Base-by-base conservation (phyloP, 2,888 invertebrate genomes). In the Schrankia costaestrigalis region DNA sequence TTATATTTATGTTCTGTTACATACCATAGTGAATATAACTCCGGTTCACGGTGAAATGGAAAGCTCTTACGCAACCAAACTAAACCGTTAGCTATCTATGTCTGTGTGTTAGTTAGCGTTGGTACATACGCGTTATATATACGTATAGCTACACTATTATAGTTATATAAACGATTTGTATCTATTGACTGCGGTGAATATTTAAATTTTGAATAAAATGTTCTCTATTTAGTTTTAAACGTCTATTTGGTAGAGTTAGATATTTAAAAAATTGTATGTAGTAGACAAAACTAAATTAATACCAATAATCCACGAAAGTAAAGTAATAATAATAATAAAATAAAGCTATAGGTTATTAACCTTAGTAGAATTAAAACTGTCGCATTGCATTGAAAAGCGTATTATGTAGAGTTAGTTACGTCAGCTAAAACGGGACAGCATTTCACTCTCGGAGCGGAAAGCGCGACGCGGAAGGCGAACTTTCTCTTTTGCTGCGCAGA, bases 361-460 rank as follows among this genome's bases (percentile, higher is more conserved):
- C 47, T 26, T 35, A 36, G 38, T 41, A 41, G 11, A 45, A 46
- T 45, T 41, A 41, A 46, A 47, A 46, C 19, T 46, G 45, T 52
- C 46, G 38, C 37, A 34, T 51, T 56, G 47, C 42, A 53, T 50
- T 39, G 41, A 45, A 49, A 46, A 53, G 41, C 42, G 43, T 49
- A 56, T 56, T 54, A 71, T 64, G 56, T 56, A 62, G 62, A 61
- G 57, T 58, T 51, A 51, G 78, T 87, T 85, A 82, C 86, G 84
- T 86, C 83, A 84, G 59, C 63, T 58, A 70, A 65, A 78, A 84
- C 84, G 84, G 86, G 85, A 85, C 83, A 80, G 71, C 84, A 84
- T 84, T 85, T 85, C 85, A 85, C 85, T 86, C 83, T 85, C 83
- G 58, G 64, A 65, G 79, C 85, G 85, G 83, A 83, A 85, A 84